Evolutionary conservation across 2,888 invertebrate species (phyloP).

Genomic region (Ichneumoninae sp.): DNA sequence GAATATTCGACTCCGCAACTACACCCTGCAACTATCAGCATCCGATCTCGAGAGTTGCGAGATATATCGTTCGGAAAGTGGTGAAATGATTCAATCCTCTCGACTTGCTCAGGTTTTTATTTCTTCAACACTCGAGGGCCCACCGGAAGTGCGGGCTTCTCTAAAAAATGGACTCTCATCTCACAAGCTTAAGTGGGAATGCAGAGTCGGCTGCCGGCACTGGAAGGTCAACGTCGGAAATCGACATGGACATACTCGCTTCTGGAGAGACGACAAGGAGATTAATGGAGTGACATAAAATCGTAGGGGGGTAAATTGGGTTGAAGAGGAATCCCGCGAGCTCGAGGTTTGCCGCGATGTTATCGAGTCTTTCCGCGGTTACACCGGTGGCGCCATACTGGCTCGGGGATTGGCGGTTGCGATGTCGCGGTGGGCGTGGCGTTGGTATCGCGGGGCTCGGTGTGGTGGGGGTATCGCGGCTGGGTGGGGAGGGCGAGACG

Average conservation of each 20-base stretch:
- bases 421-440: conserved; percentile 74
- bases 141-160: too few species aligned
- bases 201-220: too few species aligned
- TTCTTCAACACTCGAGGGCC: neutral
- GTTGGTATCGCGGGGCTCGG: neutral
- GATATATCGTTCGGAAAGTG: neutral
- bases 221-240: neutral
- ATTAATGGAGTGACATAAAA: too few species aligned
- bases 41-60: conserved; percentile 10
- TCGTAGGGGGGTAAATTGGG: conserved; percentile 63
- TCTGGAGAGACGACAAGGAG: too few species aligned
- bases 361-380: conserved; percentile 72
- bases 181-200: too few species aligned
- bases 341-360: conserved; percentile 72
- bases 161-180: neutral
- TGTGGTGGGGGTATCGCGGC: neutral
- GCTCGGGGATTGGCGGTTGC: conserved; percentile 76
- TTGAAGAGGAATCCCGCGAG: conserved; percentile 70
- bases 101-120: neutral
- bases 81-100: neutral
- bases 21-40: neutral
- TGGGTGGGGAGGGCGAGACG: conserved; percentile 56
- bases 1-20: conserved; percentile 28
- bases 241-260: neutral
- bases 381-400: conserved; percentile 80